These are phyloP conservation scores for Neotoma lepida DNA, from an alignment of 2,113 vertebrate species.

Conservation along the genomic window DNA sequence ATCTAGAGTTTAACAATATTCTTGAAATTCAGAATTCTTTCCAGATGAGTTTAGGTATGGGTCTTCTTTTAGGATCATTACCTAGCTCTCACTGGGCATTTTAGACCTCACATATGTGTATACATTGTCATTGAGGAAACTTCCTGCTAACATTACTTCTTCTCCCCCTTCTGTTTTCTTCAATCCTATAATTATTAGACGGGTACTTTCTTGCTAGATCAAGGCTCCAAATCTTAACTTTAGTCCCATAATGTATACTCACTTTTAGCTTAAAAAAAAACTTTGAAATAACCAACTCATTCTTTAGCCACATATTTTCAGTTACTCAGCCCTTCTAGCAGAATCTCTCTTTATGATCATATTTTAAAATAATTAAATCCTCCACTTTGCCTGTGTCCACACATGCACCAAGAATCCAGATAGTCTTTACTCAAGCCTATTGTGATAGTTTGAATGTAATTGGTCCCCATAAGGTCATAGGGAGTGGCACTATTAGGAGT, in stretches of 20 bases:
- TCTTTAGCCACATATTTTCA: background rate
- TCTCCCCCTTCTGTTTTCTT: background rate
- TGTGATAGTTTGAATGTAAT: too few species aligned
- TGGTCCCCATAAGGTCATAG: too few species aligned
- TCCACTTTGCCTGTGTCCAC: background rate
- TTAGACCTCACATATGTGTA: background rate
- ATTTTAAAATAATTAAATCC: background rate
- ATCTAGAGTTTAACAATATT: background rate
- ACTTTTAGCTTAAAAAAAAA: background rate
- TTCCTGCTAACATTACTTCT: background rate
- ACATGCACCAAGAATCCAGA: too few species aligned
- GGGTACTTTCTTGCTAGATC: background rate
- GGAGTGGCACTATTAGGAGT: too few species aligned
- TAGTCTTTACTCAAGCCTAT: too few species aligned
- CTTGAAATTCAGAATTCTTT: background rate
- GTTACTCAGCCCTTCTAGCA: background rate
- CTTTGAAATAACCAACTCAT: background rate
- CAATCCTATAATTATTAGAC: background rate
- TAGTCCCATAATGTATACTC: background rate
- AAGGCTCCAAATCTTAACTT: constrained; percentile 15
- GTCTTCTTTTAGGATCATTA: background rate
- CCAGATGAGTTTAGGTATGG: background rate
- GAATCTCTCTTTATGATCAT: background rate
- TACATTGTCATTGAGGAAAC: background rate
- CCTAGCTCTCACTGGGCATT: background rate